phyloP scores from a whole-genome alignment of 2,888 invertebrate genomes.

The Trichopoda pennipes region DNA sequence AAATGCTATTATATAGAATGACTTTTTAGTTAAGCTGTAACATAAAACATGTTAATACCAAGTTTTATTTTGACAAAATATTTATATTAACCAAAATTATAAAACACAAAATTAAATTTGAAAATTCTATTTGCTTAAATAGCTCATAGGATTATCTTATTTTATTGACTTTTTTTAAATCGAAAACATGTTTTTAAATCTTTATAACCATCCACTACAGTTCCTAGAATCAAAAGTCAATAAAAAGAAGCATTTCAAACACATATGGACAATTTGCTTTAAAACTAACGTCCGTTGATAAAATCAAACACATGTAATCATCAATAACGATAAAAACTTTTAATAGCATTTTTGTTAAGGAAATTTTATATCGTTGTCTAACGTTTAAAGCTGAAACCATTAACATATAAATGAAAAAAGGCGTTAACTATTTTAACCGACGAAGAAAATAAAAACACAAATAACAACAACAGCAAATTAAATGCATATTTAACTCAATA shows the following conservation, averaged over 20 bases:
- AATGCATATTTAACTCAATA: slow-evolving; percentile 46
- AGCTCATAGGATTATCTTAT: slow-evolving; percentile 2
- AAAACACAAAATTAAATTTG: no score
- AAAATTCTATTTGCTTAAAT: no score
- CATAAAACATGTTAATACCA: no score
- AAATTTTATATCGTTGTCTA: slow-evolving; percentile 22
- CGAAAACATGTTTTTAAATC: neutral
- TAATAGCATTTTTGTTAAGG: slow-evolving; percentile 5
- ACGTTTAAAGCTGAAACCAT: slow-evolving; percentile 32
- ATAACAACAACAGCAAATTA: slow-evolving; percentile 32
- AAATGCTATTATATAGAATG: no score
- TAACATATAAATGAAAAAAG: slow-evolving; percentile 66
- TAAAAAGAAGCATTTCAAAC: slow-evolving; percentile 2
- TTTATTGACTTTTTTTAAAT: neutral
- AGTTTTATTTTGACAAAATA: no score
- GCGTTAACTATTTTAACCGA: slow-evolving; percentile 47
- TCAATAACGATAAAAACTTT: slow-evolving; percentile 36
- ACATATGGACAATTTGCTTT: slow-evolving; percentile 43
- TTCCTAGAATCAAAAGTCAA: slow-evolving; percentile 28
- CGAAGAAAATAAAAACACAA: slow-evolving; percentile 31
- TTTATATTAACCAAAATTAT: no score
- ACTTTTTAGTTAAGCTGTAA: no score
- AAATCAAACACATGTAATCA: slow-evolving; percentile 57
- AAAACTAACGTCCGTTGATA: slow-evolving; percentile 50
- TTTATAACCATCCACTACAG: neutral